Evolutionary conservation across 1,140 invertebrate genomes (phyloP), one percentile per base, ranked within the genome.

Genomic region (Drosophila yakuba): DNA sequence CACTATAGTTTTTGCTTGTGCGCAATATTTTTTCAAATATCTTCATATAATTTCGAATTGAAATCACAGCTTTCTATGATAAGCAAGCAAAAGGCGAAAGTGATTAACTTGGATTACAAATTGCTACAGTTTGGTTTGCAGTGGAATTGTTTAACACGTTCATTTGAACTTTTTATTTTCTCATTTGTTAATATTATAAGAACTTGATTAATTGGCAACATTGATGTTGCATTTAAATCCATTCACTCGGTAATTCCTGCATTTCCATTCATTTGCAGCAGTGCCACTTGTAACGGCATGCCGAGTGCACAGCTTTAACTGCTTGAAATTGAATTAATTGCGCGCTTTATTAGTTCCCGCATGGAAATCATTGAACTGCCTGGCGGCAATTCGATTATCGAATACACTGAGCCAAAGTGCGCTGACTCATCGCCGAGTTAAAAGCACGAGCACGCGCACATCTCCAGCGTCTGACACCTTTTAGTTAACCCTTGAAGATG

Each of bases 301-400:
- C 35, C 55, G 35, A 28, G 56, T 41, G 56, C 72, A 61, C 20
- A 36, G 57, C 51, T 73, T 73, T 38, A 61, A 73, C 47, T 47
- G 57, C 25, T 73, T 73, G 52, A 32, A 73, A 73, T 73, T 73
- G 68, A 72, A 73, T 72, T 72, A 72, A 72, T 71, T 72, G 52
- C 20, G 15, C 38, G 17, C n/a, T 71, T 58, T 71, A 71, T 50
- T 72, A 72, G 52, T 58, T 71, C 68, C 68, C 68, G 68, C 58
- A 72, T 72, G 68, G 32, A 50, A 71, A 58, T 72, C 66, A 72
- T 71, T 73, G 54, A 73, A 72, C 38, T 60, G 69, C 66, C 50
- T 2, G 17, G n/a, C 10, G 44, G 38, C 67, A 51, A 73, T 72
- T 60, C 23, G 44, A 72, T 72, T 71, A 71, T 12, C 64, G 17